These are phyloP conservation scores for Drosophila rhopaloa DNA, from an alignment of 1,140 invertebrate genomes.

Conservation along the genomic window DNA sequence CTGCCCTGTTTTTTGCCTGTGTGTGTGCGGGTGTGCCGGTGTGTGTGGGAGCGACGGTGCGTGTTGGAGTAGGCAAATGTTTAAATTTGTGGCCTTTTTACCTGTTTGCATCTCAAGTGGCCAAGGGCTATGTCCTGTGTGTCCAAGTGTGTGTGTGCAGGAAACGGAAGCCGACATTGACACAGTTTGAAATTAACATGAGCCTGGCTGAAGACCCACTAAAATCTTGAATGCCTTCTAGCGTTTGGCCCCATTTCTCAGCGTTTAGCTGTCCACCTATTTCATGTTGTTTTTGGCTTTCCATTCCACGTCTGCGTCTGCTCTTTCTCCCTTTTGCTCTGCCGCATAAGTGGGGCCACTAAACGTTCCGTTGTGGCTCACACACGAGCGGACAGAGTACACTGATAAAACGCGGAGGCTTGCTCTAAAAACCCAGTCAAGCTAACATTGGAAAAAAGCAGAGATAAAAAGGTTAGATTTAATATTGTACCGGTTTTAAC, in stretches of 20 bases:
- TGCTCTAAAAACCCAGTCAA: no score
- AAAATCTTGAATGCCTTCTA: conserved; percentile 64
- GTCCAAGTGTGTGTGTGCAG: conserved; percentile 20
- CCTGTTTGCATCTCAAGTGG: conserved; percentile 80
- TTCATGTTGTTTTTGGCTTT: conserved; percentile 68
- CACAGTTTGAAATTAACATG: conserved; percentile 78
- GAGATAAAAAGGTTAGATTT: not conserved
- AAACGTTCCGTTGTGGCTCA: conserved; percentile 59
- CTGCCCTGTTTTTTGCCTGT: conserved; percentile 11
- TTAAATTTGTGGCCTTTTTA: conserved; percentile 79
- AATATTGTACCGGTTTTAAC: no score
- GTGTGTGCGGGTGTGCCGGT: conserved; percentile 11
- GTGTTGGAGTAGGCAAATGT: conserved; percentile 80
- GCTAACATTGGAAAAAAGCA: not conserved
- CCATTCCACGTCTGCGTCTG: conserved; percentile 30
- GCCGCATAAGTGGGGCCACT: conserved; percentile 71
- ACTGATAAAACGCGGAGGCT: not conserved
- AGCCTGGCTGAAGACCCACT: conserved; percentile 41
- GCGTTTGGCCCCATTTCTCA: conserved; percentile 65
- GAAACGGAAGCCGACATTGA: conserved; percentile 81
- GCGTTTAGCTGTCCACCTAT: conserved; percentile 77
- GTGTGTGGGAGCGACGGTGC: conserved; percentile 54
- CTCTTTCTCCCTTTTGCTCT: conserved; percentile 2
- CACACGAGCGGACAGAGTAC: conserved; percentile 22
- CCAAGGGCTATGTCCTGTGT: conserved; percentile 37